Evolutionary conservation across 1,140 invertebrate genomes (phyloP), one percentile per base, ranked within the genome.

Genomic region (Drosophila sturtevanti): DNA sequence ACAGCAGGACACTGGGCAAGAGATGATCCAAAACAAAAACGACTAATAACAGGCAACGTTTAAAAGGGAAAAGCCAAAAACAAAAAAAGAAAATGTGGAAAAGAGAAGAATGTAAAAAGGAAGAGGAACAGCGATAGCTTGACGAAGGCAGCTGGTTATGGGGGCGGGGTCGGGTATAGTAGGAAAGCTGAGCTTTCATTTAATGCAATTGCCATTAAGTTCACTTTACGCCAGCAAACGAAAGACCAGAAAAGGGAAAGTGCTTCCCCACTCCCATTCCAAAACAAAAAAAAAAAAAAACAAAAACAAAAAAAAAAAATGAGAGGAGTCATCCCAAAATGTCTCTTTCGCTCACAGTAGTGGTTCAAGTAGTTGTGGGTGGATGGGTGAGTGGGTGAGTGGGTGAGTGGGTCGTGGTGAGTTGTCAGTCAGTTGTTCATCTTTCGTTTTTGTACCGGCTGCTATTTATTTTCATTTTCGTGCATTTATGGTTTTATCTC

Each of bases 401-500:
- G 4, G 6, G 27, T 31, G 1, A 31, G 27, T 31, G 4, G 4
- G 22, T 24, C 22, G 4, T n/a, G 22, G 2, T 4, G 4, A 4
- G 2, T 4, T 3, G 22, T 24, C 22, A 24, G 22, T 24, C 2
- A 24, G 4, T 4, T 24, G 16, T 63, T 35, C 37, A 14, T 35
- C 35, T 51, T 54, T 37, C 44, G 71, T 37, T 48, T 48, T 48
- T 48, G 41, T 48, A 35, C 81, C 81, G 79, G 79, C 82, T 86
- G 81, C 82, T 86, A 86, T 86, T 86, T 86, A 86, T 86, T 87
- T 86, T 87, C 82, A 86, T 86, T 86, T 87, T 81, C 82, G 79
- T 87, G 63, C 81, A 86, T 86, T 86, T 86, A 86, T 86, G 81
- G 81, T 80, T 86, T 81, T 75, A 86, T 87, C 77, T 79, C 62